Evolutionary conservation across 2,797 vertebrate species (phyloP).

Genomic region (Anguilla marmorata): DNA sequence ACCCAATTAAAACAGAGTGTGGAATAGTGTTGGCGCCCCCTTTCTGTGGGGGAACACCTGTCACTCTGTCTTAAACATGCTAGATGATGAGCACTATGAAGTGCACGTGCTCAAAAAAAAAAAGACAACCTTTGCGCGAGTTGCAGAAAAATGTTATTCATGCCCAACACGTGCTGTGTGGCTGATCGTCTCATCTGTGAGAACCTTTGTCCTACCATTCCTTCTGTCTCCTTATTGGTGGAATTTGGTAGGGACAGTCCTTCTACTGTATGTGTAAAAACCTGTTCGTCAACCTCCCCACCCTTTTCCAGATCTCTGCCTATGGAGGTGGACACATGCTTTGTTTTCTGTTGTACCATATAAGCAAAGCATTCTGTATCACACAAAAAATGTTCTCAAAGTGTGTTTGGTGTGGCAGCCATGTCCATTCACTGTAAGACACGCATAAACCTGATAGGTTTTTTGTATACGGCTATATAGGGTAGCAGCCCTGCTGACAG

Average conservation of each 20-base stretch:
- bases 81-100: background rate
- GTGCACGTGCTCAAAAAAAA: background rate
- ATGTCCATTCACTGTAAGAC: background rate
- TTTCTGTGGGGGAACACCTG: constrained; percentile 43
- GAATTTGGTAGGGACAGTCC: background rate
- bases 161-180: constrained; percentile 32
- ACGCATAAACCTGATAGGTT: background rate
- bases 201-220: background rate
- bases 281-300: background rate
- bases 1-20: constrained; percentile 44
- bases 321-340: constrained; percentile 8
- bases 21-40: constrained; percentile 34
- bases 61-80: background rate
- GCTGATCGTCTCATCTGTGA: constrained; percentile 44
- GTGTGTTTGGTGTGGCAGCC: background rate
- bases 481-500: background rate
- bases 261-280: background rate
- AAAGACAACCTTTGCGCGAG: background rate
- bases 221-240: background rate
- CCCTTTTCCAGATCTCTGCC: constrained; percentile 10
- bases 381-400: background rate
- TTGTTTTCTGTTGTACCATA: background rate
- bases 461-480: background rate
- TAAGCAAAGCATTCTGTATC: constrained; percentile 5
- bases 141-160: background rate